Conservation (phyloP, 2,888 invertebrate species). For the Arge pagana region DNA sequence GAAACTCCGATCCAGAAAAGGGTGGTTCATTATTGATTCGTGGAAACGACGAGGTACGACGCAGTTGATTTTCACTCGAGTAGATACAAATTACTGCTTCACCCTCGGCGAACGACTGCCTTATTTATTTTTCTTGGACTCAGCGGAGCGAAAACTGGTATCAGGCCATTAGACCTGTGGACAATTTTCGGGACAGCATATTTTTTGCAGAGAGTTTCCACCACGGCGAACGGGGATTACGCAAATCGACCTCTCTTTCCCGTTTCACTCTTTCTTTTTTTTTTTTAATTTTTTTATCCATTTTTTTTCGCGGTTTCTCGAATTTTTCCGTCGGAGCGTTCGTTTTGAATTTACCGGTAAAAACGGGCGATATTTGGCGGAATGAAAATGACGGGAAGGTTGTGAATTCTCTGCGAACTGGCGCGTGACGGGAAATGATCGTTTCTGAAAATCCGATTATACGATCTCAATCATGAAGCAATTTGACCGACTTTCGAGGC, state of each 20-base stretch:
- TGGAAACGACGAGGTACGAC: too few relatives aligned
- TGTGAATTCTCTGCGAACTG: too few relatives aligned
- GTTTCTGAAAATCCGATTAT: too few relatives aligned
- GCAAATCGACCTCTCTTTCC: slow-evolving; percentile 15
- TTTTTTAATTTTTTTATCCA: too few relatives aligned
- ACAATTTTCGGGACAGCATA: slow-evolving; percentile 6
- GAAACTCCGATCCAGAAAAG: too few relatives aligned
- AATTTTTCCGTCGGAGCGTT: background rate
- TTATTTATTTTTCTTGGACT: slow-evolving; percentile 14
- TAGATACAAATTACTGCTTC: slow-evolving; percentile 3
- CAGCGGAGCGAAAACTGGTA: slow-evolving; percentile 9
- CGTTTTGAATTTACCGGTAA: slow-evolving; percentile 16
- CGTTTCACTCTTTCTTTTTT: slow-evolving; percentile 4
- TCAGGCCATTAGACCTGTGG: slow-evolving; percentile 8
- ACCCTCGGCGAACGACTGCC: background rate
- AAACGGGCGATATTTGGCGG: too few relatives aligned
- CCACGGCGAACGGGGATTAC: slow-evolving; percentile 8
- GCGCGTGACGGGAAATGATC: too few relatives aligned
- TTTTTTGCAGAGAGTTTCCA: slow-evolving; percentile 8
- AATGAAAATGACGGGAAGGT: too few relatives aligned
- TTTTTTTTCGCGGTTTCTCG: too few relatives aligned
- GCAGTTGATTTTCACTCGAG: background rate
- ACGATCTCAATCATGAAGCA: too few relatives aligned
- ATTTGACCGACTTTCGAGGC: too few relatives aligned
- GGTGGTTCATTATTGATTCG: too few relatives aligned